Conservation (phyloP, 2,888 invertebrate genomes). For the Eutolmus rufibarbis region DNA sequence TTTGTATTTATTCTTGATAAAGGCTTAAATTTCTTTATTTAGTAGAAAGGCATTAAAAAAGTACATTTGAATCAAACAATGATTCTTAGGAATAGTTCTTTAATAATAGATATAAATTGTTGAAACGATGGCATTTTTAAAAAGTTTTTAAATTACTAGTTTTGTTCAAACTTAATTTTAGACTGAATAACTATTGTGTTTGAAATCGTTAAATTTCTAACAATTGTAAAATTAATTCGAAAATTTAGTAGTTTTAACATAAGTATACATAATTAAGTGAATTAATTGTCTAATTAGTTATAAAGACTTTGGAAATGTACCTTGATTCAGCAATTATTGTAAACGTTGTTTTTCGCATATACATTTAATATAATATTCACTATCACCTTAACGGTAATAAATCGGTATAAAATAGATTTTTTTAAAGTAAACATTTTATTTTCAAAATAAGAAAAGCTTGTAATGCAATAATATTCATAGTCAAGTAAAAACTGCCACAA, state of each 20-base stretch:
- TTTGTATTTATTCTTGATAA: not conserved
- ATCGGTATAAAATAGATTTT: not conserved
- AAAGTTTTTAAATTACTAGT: not conserved
- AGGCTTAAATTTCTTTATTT: not conserved
- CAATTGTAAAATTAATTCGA: not conserved
- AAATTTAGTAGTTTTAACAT: not conserved
- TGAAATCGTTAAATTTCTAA: not conserved
- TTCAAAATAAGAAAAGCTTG: not conserved
- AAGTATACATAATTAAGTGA: not conserved
- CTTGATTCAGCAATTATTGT: not conserved
- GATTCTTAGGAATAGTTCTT: not conserved
- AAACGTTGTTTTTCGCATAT: not conserved
- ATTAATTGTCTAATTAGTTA: not conserved
- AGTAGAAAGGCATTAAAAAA: not conserved
- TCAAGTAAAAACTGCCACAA: slow-evolving; percentile 5
- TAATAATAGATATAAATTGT: not conserved
- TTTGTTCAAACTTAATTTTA: not conserved
- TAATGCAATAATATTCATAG: not conserved
- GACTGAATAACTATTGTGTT: not conserved
- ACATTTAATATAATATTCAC: not conserved
- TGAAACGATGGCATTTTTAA: not conserved
- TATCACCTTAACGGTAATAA: not conserved
- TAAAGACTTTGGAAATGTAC: not conserved
- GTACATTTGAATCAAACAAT: not conserved
- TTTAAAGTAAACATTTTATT: not conserved